phyloP scores from a whole-genome alignment of 1,140 invertebrate genomes.

The Brachionus asplanchnoidis region DNA sequence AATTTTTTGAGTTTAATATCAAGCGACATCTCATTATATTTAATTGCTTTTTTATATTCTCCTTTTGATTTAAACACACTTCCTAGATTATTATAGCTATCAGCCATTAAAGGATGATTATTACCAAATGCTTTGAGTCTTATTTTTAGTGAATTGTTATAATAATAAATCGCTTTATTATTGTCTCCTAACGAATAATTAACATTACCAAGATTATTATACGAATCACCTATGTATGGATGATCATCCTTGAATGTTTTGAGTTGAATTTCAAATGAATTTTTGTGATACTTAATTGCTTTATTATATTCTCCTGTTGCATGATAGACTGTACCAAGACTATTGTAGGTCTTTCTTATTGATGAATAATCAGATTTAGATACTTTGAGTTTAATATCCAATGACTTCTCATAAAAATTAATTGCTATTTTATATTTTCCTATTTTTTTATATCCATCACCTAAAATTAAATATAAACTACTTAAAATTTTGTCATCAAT shows the following conservation, averaged over 20 bases:
- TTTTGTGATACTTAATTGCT: not conserved
- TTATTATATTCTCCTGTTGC: not conserved
- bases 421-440: not conserved
- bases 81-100: not conserved
- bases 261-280: not conserved
- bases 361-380: no score
- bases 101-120: not conserved
- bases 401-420: not conserved
- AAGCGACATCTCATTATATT: no score
- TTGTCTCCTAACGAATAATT: no score
- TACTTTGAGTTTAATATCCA: not conserved
- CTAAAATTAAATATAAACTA: no score
- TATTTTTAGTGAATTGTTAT: no score
- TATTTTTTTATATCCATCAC: no score
- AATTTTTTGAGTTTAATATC: no score
- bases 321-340: no score
- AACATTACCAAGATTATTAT: not conserved
- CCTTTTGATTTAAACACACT: not conserved
- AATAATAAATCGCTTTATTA: no score
- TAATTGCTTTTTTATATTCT: no score
- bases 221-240: not conserved
- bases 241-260: not conserved
- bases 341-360: no score
- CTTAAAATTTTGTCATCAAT: not conserved
- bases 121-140: no score